These are phyloP conservation scores for Dexiosoma caninum DNA, from an alignment of 2,888 invertebrate genomes.

Conservation along the genomic window DNA sequence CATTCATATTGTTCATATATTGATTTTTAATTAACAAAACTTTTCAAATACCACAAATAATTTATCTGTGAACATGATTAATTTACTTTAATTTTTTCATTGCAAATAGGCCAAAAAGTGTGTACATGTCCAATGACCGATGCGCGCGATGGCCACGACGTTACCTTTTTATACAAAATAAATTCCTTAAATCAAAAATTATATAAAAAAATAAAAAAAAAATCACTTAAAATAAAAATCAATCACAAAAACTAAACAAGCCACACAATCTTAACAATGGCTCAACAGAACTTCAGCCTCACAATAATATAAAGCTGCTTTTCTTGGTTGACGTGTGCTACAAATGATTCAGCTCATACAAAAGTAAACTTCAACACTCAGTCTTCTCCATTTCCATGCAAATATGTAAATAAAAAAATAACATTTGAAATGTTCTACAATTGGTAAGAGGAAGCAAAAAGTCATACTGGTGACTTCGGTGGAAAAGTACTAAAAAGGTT, in stretches of 20 bases:
- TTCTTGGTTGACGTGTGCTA: constrained; percentile 32
- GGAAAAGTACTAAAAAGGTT: constrained; percentile 15
- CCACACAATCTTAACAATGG: constrained; percentile 36
- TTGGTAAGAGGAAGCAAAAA: constrained; percentile 42
- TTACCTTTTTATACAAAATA: constrained; percentile 71
- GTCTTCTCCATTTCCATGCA: constrained; percentile 27
- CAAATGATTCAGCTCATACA: constrained; percentile 21
- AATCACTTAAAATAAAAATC: constrained; percentile 67
- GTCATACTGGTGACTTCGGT: background rate
- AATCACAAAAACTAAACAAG: constrained; percentile 47
- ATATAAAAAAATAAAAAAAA: constrained; percentile 58
- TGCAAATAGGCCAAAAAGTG: constrained; percentile 79
- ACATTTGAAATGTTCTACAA: constrained; percentile 17
- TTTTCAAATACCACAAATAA: constrained; percentile 58
- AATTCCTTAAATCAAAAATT: constrained; percentile 66
- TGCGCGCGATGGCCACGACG: constrained; percentile 79
- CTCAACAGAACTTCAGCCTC: constrained; percentile 41
- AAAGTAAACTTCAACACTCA: constrained; percentile 22
- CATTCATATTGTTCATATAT: background rate
- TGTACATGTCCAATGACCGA: constrained; percentile 79
- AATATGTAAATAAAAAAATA: constrained; percentile 18
- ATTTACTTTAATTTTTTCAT: constrained; percentile 78
- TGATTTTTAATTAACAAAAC: constrained; percentile 64
- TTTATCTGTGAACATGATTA: constrained; percentile 73
- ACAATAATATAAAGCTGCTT: constrained; percentile 36